A percentile compares a stretch with the other conserved stretches of the same genome.
phyloP scores from a whole-genome alignment of 2,797 vertebrate genomes.

The Pristis pectinata region DNA sequence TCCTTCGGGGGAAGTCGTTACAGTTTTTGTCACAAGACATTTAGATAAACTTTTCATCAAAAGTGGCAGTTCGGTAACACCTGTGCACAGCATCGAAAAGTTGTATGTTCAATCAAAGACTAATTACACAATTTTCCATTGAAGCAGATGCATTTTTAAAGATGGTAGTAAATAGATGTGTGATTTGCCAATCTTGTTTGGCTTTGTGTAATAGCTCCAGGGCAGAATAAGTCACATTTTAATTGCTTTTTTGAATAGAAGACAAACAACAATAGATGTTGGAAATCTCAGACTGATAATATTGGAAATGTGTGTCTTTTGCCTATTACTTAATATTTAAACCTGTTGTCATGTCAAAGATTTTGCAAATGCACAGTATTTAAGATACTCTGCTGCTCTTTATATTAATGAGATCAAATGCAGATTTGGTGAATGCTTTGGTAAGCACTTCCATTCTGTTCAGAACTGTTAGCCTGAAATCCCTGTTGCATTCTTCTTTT shows the following conservation, averaged over 20 bases:
- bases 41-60: not conserved
- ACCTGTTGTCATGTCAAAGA: not conserved
- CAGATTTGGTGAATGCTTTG: not conserved
- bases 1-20: not conserved
- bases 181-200: not conserved
- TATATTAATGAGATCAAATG: not conserved
- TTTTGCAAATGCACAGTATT: not conserved
- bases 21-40: not conserved
- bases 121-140: not conserved
- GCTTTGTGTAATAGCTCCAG: not conserved
- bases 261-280: not conserved
- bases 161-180: not conserved
- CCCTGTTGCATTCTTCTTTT: not conserved
- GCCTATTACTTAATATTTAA: not conserved
- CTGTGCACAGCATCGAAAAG: not conserved
- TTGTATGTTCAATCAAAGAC: not conserved
- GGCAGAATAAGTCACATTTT: not conserved
- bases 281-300: not conserved
- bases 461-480: not conserved
- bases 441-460: not conserved
- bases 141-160: slow-evolving; percentile 6
- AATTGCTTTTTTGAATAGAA: not conserved
- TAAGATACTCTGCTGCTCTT: not conserved
- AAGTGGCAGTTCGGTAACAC: not conserved
- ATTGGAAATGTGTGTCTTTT: not conserved